A percentile compares a stretch with the other conserved stretches of the same genome.
Evolutionary conservation across 2,797 vertebrate species (phyloP).

Genomic region (Pseudochaenichthys georgianus): DNA sequence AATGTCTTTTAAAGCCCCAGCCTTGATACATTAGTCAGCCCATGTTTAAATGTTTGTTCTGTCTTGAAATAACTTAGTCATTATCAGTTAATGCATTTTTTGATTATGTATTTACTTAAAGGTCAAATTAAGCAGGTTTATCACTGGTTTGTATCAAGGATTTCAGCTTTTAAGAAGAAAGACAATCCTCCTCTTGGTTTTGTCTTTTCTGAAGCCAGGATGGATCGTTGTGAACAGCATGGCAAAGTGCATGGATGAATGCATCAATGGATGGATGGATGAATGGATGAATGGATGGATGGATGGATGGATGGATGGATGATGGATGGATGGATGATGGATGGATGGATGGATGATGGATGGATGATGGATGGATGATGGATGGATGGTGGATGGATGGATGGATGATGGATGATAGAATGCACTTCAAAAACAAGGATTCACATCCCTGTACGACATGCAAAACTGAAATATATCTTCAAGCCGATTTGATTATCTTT

Average conservation of each 20-base stretch:
- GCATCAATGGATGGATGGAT: slow-evolving; percentile 43
- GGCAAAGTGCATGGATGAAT: too few species aligned
- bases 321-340: slow-evolving; percentile 52
- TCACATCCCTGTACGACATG: slow-evolving; percentile 68
- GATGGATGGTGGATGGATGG: slow-evolving; percentile 48
- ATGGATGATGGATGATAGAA: slow-evolving; percentile 59
- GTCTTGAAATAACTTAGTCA: not conserved
- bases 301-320: slow-evolving; percentile 50
- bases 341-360: slow-evolving; percentile 49
- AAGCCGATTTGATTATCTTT: slow-evolving; percentile 44
- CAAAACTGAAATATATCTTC: slow-evolving; percentile 65
- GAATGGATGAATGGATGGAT: slow-evolving; percentile 46
- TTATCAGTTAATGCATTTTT: not conserved
- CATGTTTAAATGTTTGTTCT: not conserved
- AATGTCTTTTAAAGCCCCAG: slow-evolving; percentile 75
- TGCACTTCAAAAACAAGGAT: slow-evolving; percentile 53
- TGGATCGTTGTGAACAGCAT: slow-evolving; percentile 43
- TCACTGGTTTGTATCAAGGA: slow-evolving; percentile 60
- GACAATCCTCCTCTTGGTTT: slow-evolving; percentile 53
- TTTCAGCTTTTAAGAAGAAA: slow-evolving; percentile 79
- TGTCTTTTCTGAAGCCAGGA: slow-evolving; percentile 75
- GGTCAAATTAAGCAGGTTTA: not conserved
- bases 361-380: too few species aligned
- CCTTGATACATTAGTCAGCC: slow-evolving; percentile 61
- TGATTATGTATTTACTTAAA: slow-evolving; percentile 2